phyloP scores from a whole-genome alignment of 2,797 vertebrate species.

The Tauraco hartlaubi region DNA sequence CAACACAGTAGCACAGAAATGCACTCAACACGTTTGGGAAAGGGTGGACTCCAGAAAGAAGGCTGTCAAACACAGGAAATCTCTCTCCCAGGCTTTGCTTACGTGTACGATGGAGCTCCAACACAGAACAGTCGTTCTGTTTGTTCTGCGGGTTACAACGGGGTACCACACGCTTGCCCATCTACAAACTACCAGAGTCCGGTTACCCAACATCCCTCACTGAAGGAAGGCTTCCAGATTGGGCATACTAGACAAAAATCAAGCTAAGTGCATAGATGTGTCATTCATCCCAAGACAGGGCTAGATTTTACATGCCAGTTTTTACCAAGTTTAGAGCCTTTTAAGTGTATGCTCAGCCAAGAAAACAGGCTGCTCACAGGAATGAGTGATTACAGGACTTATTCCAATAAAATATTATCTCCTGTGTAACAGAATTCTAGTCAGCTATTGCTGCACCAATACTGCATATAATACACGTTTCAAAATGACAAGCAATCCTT shows the following conservation, averaged over 20 bases:
- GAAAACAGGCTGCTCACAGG: neutral
- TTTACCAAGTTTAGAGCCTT: neutral
- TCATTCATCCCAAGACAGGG: neutral
- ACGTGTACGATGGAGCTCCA: accelerated
- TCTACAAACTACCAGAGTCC: neutral
- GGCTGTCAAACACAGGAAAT: neutral
- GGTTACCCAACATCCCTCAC: neutral
- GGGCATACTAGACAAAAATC: neutral
- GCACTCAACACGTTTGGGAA: neutral
- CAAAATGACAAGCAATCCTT: neutral
- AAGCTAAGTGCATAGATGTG: neutral
- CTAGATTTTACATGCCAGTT: neutral
- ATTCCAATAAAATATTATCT: neutral
- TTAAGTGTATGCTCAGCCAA: neutral
- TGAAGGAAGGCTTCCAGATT: neutral
- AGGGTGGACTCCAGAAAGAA: neutral
- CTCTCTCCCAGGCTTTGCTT: neutral
- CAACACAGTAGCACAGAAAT: neutral
- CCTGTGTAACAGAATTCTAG: neutral
- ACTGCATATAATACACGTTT: neutral
- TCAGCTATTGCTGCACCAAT: neutral
- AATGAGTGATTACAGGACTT: neutral
- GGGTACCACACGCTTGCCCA: neutral
- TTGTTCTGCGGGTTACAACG: neutral
- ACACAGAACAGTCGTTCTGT: accelerated